Percentiles rank a stretch among this genome's conserved stretches.
These are phyloP conservation scores for Tipula lateralis DNA, from an alignment of 2,888 invertebrate species.

Conservation along the genomic window DNA sequence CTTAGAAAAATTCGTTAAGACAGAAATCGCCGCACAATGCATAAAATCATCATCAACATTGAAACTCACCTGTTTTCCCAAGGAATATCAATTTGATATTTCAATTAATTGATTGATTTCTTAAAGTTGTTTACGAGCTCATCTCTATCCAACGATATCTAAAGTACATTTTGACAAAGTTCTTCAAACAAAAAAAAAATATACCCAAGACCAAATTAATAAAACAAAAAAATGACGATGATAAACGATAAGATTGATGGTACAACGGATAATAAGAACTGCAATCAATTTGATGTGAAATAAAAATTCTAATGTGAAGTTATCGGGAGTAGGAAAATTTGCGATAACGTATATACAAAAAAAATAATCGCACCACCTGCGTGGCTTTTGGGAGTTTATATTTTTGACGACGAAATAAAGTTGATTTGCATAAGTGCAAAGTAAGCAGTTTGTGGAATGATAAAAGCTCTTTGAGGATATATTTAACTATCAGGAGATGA, in stretches of 20 bases:
- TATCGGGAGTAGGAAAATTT: neutral
- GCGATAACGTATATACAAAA: neutral
- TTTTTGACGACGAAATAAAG: too few species aligned
- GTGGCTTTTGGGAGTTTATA: too few species aligned
- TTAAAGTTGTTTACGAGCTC: neutral
- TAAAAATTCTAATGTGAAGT: neutral
- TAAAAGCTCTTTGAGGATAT: too few species aligned
- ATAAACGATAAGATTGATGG: neutral
- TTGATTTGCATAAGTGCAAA: too few species aligned
- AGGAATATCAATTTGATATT: constrained; percentile 24
- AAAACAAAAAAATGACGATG: neutral
- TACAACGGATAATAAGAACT: neutral
- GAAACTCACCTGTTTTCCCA: neutral
- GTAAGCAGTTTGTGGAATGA: too few species aligned
- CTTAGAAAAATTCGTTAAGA: constrained; percentile 3
- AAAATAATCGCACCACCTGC: too few species aligned
- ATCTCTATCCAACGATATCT: neutral
- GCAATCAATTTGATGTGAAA: constrained; percentile 7
- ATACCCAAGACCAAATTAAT: neutral
- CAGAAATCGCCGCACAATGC: neutral
- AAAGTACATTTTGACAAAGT: constrained; percentile 5
- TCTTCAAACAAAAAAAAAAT: neutral
- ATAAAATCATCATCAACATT: constrained; percentile 4
- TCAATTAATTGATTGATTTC: constrained; percentile 24
- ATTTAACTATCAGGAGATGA: too few species aligned